Conservation (phyloP, 1,140 invertebrate genomes). For the Planococcus citri region DNA sequence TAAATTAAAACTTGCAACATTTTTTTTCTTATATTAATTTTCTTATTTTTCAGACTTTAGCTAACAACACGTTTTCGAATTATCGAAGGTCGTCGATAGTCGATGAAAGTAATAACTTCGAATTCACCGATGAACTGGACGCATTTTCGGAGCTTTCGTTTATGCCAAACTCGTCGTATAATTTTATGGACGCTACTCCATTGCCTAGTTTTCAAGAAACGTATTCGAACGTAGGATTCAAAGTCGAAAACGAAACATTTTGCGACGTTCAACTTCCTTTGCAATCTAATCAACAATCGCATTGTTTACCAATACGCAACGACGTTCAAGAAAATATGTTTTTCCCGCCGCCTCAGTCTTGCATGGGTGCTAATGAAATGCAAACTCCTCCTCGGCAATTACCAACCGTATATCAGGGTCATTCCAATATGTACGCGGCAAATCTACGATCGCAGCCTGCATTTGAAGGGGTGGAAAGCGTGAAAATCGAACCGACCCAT, state of each 20-base stretch:
- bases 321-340: neutral
- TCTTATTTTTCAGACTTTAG: neutral
- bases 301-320: neutral
- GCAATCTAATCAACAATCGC: conserved; percentile 21
- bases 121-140: neutral
- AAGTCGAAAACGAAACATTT: conserved; percentile 47
- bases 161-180: neutral
- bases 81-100: neutral
- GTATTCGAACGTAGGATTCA: conserved; percentile 31
- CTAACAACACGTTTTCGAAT: neutral
- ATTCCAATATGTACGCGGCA: neutral
- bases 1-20: too few species aligned
- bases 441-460: neutral
- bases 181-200: neutral
- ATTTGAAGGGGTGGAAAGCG: neutral
- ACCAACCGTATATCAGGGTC: neutral
- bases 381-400: neutral
- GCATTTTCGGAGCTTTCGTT: conserved; percentile 4
- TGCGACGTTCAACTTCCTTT: conserved; percentile 29
- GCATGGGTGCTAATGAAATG: neutral
- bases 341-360: neutral
- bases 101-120: neutral
- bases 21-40: too few species aligned
- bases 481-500: neutral
- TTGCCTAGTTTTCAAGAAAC: conserved; percentile 33